Evolutionary conservation across 2,888 invertebrate genomes (phyloP).

Genomic region (Melipona beecheii): DNA sequence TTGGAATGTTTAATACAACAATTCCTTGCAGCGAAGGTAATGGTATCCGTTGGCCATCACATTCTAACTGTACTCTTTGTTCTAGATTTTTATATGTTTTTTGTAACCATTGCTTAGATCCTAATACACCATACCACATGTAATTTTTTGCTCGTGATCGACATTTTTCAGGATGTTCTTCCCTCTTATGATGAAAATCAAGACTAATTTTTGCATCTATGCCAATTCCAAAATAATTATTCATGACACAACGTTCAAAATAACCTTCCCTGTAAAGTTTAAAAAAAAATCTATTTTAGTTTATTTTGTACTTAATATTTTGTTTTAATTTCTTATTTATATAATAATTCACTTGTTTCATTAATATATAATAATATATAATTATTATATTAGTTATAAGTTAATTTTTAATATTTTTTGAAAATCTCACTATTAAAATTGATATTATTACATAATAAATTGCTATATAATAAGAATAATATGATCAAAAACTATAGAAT

Average conservation of each 20-base stretch:
- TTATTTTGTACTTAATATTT: background rate
- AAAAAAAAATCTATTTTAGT: constrained; percentile 31
- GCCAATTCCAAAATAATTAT: constrained; percentile 99
- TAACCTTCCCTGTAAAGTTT: constrained; percentile 89
- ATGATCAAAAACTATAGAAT: background rate
- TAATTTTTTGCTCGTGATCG: constrained; percentile 97
- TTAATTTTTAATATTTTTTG: background rate
- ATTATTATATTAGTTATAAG: background rate
- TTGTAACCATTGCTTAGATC: constrained; percentile 92
- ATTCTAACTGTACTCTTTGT: constrained; percentile 96
- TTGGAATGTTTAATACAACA: constrained; percentile 97
- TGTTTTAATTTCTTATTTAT: background rate
- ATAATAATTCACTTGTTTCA: background rate
- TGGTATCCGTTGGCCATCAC: constrained; percentile 97
- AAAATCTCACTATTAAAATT: background rate
- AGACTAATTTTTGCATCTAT: constrained; percentile 98
- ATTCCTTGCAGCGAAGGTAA: constrained; percentile 98
- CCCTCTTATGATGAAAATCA: constrained; percentile 98
- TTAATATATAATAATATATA: background rate
- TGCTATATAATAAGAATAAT: background rate
- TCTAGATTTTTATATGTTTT: constrained; percentile 98
- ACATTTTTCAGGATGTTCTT: constrained; percentile 98
- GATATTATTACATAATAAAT: background rate
- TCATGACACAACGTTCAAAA: constrained; percentile 98
- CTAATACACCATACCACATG: constrained; percentile 96